phyloP scores from a whole-genome alignment of 2,797 vertebrate species.

The Takifugu rubripes region DNA sequence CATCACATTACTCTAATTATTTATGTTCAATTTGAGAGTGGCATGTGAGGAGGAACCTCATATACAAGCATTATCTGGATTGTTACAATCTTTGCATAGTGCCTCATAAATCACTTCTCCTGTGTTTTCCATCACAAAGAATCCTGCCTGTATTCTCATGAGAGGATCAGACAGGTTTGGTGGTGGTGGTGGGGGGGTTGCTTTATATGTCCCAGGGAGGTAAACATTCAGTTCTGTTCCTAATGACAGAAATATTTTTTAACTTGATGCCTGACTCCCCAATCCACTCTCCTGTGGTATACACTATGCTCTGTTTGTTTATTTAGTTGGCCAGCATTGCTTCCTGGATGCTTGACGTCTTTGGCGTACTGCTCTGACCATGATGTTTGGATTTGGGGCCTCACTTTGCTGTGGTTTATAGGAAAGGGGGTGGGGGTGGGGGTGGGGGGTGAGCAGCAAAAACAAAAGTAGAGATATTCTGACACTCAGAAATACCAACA shows the following conservation, averaged over 20 bases:
- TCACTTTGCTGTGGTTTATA: slow-evolving; percentile 45
- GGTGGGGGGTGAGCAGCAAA: slow-evolving; percentile 26
- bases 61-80: slow-evolving; percentile 38
- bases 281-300: slow-evolving; percentile 26
- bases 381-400: slow-evolving; percentile 52
- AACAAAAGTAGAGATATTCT: slow-evolving; percentile 20
- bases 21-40: slow-evolving; percentile 30
- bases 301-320: slow-evolving; percentile 41
- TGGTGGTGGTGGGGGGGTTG: slow-evolving; percentile 44
- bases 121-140: slow-evolving; percentile 55
- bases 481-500: slow-evolving; percentile 7
- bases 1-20: slow-evolving; percentile 63
- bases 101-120: slow-evolving; percentile 60
- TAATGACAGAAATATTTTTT: slow-evolving; percentile 39
- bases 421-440: slow-evolving; percentile 2
- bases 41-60: background rate
- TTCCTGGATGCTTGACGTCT: slow-evolving; percentile 41
- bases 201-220: slow-evolving; percentile 45
- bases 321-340: slow-evolving; percentile 25
- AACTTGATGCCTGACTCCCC: slow-evolving; percentile 25
- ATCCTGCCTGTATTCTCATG: slow-evolving; percentile 46
- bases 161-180: slow-evolving; percentile 52
- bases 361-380: slow-evolving; percentile 47
- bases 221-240: slow-evolving; percentile 22
- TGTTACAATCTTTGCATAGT: slow-evolving; percentile 46